These are phyloP conservation scores for Drosophila suboccidentalis DNA, from an alignment of 2,888 invertebrate genomes.

Conservation along the genomic window DNA sequence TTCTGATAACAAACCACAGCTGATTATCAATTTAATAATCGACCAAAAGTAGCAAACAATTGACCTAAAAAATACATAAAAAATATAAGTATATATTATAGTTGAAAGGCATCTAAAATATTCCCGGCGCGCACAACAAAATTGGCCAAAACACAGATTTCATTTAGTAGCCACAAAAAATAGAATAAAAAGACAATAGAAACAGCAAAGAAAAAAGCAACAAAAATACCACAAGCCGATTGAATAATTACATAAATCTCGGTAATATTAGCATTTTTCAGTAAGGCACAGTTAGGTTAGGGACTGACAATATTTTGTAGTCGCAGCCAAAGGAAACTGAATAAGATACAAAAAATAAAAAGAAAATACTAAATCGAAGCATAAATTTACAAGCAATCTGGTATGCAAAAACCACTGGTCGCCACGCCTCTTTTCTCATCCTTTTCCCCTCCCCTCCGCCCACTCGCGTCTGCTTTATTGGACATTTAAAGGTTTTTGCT, in stretches of 20 bases:
- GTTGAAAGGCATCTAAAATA: conserved; percentile 42
- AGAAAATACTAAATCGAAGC: conserved; percentile 70
- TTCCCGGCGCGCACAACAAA: conserved; percentile 37
- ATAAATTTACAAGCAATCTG: conserved; percentile 79
- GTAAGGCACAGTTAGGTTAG: conserved; percentile 3
- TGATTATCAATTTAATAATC: conserved; percentile 29
- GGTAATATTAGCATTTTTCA: conserved; percentile 72
- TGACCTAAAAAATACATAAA: conserved; percentile 11
- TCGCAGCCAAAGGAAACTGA: conserved; percentile 16
- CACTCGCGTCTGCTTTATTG: conserved; percentile 64
- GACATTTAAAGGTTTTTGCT: conserved; percentile 80
- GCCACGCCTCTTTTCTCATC: conserved; percentile 1
- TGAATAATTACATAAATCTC: conserved; percentile 81
- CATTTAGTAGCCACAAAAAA: conserved; percentile 52
- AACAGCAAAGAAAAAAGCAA: conserved; percentile 28
- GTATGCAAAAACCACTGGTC: conserved; percentile 32
- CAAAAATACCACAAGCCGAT: conserved; percentile 63
- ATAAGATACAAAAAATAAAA: conserved; percentile 28
- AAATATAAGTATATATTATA: conserved; percentile 7
- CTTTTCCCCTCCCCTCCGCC: not conserved
- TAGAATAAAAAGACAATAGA: conserved; percentile 30
- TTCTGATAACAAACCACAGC: conserved; percentile 10
- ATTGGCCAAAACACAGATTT: conserved; percentile 57
- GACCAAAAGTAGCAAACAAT: conserved; percentile 23
- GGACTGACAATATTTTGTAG: conserved; percentile 49